A percentile compares a stretch with the other conserved stretches of the same genome.
phyloP scores from a whole-genome alignment of 64 coral and sea anemone species.

The Porites lutea region DNA sequence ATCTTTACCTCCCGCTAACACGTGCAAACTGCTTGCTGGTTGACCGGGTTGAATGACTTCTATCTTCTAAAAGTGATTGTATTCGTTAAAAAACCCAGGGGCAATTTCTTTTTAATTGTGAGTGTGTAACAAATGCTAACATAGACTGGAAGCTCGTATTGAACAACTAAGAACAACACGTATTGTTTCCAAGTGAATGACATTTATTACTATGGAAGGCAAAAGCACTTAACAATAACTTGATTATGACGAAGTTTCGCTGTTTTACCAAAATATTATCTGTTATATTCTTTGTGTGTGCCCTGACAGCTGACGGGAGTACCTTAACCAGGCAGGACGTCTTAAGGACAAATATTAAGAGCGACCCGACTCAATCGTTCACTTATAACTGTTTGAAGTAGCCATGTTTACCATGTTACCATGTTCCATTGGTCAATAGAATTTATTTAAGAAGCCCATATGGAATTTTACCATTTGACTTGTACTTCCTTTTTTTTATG shows the following conservation, averaged over 20 bases:
- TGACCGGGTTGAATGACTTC: slow-evolving; percentile 64
- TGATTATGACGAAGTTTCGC: slow-evolving; percentile 85
- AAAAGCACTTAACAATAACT: slow-evolving; percentile 84
- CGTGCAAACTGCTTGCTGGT: slow-evolving; percentile 77
- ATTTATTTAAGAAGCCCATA: background rate
- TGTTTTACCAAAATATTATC: slow-evolving; percentile 85
- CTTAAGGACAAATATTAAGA: slow-evolving; percentile 16
- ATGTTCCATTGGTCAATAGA: no score
- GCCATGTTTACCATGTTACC: background rate
- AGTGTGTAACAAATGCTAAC: slow-evolving; percentile 89
- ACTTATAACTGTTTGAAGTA: background rate
- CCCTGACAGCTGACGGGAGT: slow-evolving; percentile 43
- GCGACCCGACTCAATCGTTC: background rate
- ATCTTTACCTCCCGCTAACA: slow-evolving; percentile 64
- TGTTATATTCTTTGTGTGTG: slow-evolving; percentile 82
- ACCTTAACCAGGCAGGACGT: slow-evolving; percentile 33
- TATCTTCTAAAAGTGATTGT: slow-evolving; percentile 81
- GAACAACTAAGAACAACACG: slow-evolving; percentile 93
- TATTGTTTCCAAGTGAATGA: slow-evolving; percentile 89
- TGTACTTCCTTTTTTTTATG: background rate
- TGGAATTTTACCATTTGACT: background rate
- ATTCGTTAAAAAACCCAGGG: slow-evolving; percentile 85
- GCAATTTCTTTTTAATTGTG: slow-evolving; percentile 88
- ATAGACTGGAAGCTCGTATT: slow-evolving; percentile 74
- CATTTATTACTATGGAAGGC: slow-evolving; percentile 87